Evolutionary conservation across 2,888 invertebrate genomes (phyloP), one percentile per base, ranked within the genome.

Genomic region (Thumatha senex): DNA sequence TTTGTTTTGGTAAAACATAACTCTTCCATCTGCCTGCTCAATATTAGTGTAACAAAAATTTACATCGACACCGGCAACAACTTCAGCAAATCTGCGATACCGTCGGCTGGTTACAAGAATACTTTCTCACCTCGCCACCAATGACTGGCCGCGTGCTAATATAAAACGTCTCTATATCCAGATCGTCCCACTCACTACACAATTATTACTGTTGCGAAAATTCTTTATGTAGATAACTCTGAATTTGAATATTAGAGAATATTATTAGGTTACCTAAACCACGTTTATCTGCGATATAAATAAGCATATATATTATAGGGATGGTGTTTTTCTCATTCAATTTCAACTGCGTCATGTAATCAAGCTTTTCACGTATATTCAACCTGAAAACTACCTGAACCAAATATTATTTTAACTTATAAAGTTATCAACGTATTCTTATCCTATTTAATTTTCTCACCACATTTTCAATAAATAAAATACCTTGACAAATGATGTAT

Each of bases 91-190:
- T 9, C 14, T 31, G 14, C 30, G 33, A 36, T 36, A 14, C 11
- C n/a, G 10, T 31, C 7, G 14, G 14, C 15, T 41, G 9, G 14
- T 8, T 18, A 14, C 12, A 41, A 48, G 30, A 48, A 38, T 38
- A 38, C 31, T 24, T 41, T 36, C 41, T 12, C 30, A 12, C 43
- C 24, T 43, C 34, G 34, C 43, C 41, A 10, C 18, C 34, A 5
- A 24, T 12, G 13, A 29, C n/a, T 29, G 31, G 14, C 30, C 12
- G 18, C 41, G 14, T 10, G 14, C 39, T 42, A 42, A 46, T 48
- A 50, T 47, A 54, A 35, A 39, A 40, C 29, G 45, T 44, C 45
- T 54, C 48, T 60, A 60, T 57, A 54, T 48, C 41, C 40, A 57
- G 49, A 29, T 11, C 57, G 39, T 54, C 61, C 57, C 48, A 57